These are phyloP conservation scores for Microdon myrmicae DNA, from an alignment of 2,888 invertebrate species.

Conservation along the genomic window DNA sequence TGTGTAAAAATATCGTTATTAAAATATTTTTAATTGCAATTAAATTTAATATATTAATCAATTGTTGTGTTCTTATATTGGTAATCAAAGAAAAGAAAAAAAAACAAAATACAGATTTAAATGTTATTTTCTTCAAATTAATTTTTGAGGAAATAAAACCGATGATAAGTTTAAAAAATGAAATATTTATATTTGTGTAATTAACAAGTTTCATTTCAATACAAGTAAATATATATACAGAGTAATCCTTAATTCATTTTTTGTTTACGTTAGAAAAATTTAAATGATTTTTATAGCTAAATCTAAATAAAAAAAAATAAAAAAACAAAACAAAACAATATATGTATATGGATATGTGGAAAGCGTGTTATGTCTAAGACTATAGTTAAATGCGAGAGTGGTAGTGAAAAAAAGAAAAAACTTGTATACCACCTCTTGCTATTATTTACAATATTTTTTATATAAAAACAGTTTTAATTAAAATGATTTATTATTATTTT, in stretches of 20 bases:
- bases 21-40: conserved; percentile 19
- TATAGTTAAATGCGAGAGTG: conserved; percentile 44
- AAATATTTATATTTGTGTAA: conserved; percentile 45
- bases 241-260: no score
- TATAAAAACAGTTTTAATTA: conserved; percentile 30
- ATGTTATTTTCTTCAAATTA: conserved; percentile 21
- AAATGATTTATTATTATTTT: conserved; percentile 21
- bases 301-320: no score
- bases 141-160: not conserved
- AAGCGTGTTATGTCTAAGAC: conserved; percentile 41
- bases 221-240: not conserved
- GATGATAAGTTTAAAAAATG: conserved; percentile 5
- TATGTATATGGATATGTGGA: conserved; percentile 12
- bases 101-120: conserved; percentile 13
- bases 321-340: conserved; percentile 15
- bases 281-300: conserved; percentile 45
- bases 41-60: conserved; percentile 36
- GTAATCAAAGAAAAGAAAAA: conserved; percentile 15
- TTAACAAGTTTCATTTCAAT: conserved; percentile 29
- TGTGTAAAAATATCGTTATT: conserved; percentile 36
- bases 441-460: conserved; percentile 31
- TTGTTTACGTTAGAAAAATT: conserved; percentile 8
- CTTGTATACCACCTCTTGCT: conserved; percentile 16
- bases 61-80: conserved; percentile 49
- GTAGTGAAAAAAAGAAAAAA: conserved; percentile 22